phyloP scores from a whole-genome alignment of 2,113 vertebrate genomes.

The Pluvianellus socialis region DNA sequence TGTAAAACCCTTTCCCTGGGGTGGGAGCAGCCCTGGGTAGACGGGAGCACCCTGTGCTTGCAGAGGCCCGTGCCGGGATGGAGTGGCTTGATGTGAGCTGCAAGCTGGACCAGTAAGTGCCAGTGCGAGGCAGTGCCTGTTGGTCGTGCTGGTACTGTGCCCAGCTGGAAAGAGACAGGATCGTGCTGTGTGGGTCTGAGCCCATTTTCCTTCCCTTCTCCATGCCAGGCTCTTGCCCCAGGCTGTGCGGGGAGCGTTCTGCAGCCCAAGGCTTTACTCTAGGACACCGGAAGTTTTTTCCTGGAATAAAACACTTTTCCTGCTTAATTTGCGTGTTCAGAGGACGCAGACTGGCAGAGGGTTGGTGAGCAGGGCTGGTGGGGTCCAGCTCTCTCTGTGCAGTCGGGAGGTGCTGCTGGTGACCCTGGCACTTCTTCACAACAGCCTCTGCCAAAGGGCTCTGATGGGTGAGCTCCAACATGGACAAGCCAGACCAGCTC shows the following conservation, averaged over 20 bases:
- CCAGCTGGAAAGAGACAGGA: too few relatives aligned
- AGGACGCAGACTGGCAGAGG: fast-evolving
- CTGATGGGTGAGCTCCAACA: fast-evolving
- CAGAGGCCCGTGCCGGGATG: too few relatives aligned
- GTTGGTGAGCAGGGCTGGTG: background rate
- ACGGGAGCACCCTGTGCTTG: too few relatives aligned
- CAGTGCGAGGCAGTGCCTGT: too few relatives aligned
- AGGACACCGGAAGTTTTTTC: background rate
- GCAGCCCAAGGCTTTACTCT: background rate
- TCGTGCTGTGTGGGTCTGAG: too few relatives aligned
- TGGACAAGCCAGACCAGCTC: fast-evolving
- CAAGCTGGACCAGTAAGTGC: too few relatives aligned
- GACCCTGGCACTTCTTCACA: fast-evolving
- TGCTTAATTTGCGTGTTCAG: background rate
- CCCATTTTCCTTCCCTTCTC: too few relatives aligned
- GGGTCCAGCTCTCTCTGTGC: background rate
- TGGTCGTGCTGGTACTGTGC: too few relatives aligned
- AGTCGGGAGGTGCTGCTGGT: background rate
- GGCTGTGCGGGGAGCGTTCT: too few relatives aligned
- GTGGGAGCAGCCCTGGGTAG: background rate
- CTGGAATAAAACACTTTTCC: background rate
- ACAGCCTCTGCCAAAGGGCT: background rate
- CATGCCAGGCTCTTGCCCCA: too few relatives aligned
- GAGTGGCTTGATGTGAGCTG: too few relatives aligned
- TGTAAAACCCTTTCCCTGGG: fast-evolving